Evolutionary conservation across 2,113 vertebrate species (phyloP), one percentile per base, ranked within the genome.

Genomic region (Neotoma lepida): DNA sequence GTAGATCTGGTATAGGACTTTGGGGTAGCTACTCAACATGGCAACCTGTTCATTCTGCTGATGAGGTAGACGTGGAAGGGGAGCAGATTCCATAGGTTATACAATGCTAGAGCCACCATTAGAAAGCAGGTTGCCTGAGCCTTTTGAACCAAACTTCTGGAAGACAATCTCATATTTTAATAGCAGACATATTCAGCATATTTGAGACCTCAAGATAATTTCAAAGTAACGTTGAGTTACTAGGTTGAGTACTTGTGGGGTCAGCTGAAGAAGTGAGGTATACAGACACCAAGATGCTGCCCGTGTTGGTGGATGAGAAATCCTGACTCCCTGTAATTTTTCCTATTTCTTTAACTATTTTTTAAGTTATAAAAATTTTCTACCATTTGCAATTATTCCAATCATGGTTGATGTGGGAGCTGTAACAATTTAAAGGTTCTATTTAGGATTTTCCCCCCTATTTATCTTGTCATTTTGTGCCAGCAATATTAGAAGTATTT

Each of bases 341-440:
- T 71, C 22, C 33, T 87, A 54, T 63, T 56, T 78, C 13, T 86
- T 93, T 90, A 76, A 64, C 12, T 56, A 13, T 51, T 81, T 64
- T 76, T 49, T 70, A 82, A 15, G 56, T 46, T 76, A 28, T 61
- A 41, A 80, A 51, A 33, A 89, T 5, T 14, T 73, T 85, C 90
- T 78, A 28, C 18, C 15, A 66, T 64, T 80, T 81, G 13, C 12
- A 58, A 54, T 74, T 89, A 54, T 74, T 89, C 61, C 68, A 89
- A 93, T 91, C 44, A 66, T 74, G 61, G 64, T 66, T 41, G 41
- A 39, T 28, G 5, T 94, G 58, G 86, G 88, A 86, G 28, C 81
- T 44, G 33, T 87, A 61, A 56, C 41, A 81, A 14, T 74, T 76
- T 93, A 71, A 46, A 73, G 33, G 88, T 89, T 85, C 3, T 28